Percentiles rank a stretch among this genome's conserved stretches.
phyloP scores from a whole-genome alignment of 2,888 invertebrate species.

The Idaea biselata region DNA sequence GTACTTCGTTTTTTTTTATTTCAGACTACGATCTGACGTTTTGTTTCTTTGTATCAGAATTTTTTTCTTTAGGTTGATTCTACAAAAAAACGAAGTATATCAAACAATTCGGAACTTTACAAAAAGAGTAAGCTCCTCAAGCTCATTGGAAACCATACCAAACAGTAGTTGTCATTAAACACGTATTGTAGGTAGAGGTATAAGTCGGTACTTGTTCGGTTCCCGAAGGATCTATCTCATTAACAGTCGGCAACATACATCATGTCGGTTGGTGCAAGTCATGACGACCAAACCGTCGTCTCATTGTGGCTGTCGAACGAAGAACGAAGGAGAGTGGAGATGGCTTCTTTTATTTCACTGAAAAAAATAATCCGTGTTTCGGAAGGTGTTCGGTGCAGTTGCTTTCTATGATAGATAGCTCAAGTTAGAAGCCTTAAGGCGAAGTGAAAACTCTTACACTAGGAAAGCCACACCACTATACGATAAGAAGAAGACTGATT shows the following conservation, averaged over 20 bases:
- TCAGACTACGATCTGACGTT: too few relatives aligned
- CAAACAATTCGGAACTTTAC: too few relatives aligned
- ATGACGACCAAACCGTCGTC: slow-evolving; percentile 35
- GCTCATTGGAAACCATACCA: background rate
- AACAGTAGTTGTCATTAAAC: background rate
- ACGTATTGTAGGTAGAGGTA: background rate
- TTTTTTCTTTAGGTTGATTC: too few relatives aligned
- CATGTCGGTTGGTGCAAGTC: slow-evolving; percentile 66
- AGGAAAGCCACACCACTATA: too few relatives aligned
- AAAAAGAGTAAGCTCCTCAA: background rate
- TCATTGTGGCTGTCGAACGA: slow-evolving; percentile 23
- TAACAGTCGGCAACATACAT: slow-evolving; percentile 57
- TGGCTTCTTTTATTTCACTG: background rate
- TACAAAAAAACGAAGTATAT: too few relatives aligned
- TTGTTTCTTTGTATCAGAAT: too few relatives aligned
- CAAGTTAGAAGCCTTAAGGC: too few relatives aligned
- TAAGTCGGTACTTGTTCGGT: background rate
- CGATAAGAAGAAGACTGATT: too few relatives aligned
- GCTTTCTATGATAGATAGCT: too few relatives aligned
- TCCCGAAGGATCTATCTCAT: slow-evolving; percentile 39
- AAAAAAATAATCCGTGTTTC: background rate
- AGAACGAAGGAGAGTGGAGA: background rate
- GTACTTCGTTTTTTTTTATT: too few relatives aligned
- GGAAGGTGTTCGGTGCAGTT: too few relatives aligned
- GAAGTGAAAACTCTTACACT: too few relatives aligned